Percentiles rank a stretch among this genome's conserved stretches.
These are phyloP conservation scores for Rhorus exstirpatorius DNA, from an alignment of 2,888 invertebrate species.

Conservation along the genomic window DNA sequence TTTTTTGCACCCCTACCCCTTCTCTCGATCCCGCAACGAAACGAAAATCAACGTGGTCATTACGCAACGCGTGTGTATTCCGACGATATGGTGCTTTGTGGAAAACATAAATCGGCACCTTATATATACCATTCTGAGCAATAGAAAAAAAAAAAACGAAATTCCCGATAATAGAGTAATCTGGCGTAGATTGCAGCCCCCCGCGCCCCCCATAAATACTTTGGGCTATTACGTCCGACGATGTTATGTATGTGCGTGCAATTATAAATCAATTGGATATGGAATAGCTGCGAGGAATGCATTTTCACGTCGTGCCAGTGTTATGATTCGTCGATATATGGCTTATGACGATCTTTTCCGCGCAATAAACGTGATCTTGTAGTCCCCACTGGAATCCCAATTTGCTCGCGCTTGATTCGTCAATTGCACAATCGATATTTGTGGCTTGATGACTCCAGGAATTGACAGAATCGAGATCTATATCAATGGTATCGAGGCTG, in stretches of 20 bases:
- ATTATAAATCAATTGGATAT: conserved; percentile 37
- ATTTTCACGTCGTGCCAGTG: background rate
- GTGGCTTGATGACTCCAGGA: background rate
- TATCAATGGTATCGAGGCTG: background rate
- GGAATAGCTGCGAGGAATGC: background rate
- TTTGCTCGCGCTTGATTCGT: background rate
- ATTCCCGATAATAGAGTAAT: background rate
- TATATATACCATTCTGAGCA: background rate
- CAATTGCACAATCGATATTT: background rate
- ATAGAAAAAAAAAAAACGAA: conserved; percentile 5
- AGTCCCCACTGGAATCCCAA: background rate
- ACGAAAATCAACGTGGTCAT: conserved; percentile 38
- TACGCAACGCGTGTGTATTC: conserved; percentile 18
- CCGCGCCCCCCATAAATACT: background rate
- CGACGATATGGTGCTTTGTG: conserved; percentile 16
- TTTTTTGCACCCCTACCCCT: conserved; percentile 21
- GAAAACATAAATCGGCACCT: conserved; percentile 13
- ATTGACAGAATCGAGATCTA: background rate
- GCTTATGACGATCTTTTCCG: background rate
- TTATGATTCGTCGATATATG: background rate
- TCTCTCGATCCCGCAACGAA: conserved; percentile 44
- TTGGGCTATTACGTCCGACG: background rate
- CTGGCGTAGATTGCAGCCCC: background rate
- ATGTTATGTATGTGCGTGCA: background rate
- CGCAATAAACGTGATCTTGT: background rate